These are phyloP conservation scores for Eucidaris tribuloides DNA, from an alignment of 35 echinoderm and acorn worm species.

Conservation along the genomic window DNA sequence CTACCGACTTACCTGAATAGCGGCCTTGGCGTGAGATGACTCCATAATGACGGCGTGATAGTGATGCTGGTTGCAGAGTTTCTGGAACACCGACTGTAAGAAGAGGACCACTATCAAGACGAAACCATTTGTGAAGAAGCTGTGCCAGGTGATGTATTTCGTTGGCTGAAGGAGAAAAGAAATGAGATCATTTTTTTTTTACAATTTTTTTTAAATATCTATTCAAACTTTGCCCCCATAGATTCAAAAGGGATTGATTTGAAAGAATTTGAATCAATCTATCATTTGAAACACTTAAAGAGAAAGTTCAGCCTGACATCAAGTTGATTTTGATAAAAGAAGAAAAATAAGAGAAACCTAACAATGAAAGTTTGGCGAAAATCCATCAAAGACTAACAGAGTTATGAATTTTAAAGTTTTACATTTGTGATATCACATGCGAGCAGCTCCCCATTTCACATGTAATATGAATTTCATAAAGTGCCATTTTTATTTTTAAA, in stretches of 20 bases:
- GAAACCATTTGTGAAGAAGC: constrained; percentile 81
- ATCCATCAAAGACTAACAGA: no score
- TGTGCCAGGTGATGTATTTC: constrained; percentile 52
- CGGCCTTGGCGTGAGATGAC: constrained; percentile 77
- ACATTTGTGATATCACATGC: no score
- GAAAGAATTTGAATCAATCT: no score
- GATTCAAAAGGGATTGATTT: background rate
- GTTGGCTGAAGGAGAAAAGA: background rate
- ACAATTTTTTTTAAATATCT: background rate
- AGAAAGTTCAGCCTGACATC: no score
- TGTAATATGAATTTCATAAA: no score
- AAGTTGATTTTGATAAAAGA: no score
- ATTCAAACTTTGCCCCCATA: background rate
- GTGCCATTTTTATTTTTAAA: no score
- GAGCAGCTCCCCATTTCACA: no score
- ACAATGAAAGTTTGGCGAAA: no score
- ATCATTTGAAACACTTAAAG: background rate
- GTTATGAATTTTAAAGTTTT: no score
- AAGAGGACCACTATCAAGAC: constrained; percentile 70
- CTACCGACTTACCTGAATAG: constrained; percentile 94
- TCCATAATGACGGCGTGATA: constrained; percentile 94
- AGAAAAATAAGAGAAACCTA: no score
- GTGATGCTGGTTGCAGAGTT: constrained; percentile 74
- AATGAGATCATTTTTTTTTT: background rate
- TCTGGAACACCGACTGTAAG: constrained; percentile 47